Evolutionary conservation across 2,888 invertebrate species (phyloP).

Genomic region (Phortica magna): DNA sequence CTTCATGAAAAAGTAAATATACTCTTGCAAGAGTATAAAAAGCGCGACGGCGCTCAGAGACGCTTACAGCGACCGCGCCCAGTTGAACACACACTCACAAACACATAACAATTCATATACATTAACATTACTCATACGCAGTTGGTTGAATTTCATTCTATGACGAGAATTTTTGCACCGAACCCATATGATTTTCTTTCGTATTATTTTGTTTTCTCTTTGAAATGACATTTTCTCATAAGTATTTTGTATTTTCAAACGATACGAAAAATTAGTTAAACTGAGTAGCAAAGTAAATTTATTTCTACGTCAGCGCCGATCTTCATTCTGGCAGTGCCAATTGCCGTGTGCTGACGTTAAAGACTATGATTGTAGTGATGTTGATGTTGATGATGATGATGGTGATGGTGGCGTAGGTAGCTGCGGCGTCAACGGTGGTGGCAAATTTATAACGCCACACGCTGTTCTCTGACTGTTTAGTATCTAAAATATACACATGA

Average conservation of each 20-base stretch:
- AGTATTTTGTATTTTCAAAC: background rate
- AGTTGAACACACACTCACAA: background rate
- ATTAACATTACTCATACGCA: background rate
- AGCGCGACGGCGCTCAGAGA: background rate
- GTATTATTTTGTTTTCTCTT: background rate
- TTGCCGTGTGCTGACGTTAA: background rate
- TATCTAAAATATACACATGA: constrained; percentile 4
- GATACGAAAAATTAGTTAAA: background rate
- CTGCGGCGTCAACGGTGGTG: background rate
- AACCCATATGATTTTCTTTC: background rate
- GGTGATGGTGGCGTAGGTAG: too few relatives aligned
- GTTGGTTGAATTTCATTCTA: background rate
- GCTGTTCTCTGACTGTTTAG: background rate
- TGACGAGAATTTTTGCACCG: background rate
- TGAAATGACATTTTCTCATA: background rate
- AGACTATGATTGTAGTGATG: too few relatives aligned
- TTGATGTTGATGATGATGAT: too few relatives aligned
- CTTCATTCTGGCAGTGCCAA: background rate
- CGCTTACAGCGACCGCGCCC: background rate
- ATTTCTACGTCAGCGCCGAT: background rate
- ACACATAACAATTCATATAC: background rate
- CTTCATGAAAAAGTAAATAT: too few relatives aligned
- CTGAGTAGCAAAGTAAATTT: background rate
- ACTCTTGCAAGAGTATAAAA: too few relatives aligned
- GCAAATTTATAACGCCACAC: background rate